A percentile compares a stretch with the other conserved stretches of the same genome.
Conservation (phyloP, 2,888 invertebrate species). For the Acronicta aceris region DNA sequence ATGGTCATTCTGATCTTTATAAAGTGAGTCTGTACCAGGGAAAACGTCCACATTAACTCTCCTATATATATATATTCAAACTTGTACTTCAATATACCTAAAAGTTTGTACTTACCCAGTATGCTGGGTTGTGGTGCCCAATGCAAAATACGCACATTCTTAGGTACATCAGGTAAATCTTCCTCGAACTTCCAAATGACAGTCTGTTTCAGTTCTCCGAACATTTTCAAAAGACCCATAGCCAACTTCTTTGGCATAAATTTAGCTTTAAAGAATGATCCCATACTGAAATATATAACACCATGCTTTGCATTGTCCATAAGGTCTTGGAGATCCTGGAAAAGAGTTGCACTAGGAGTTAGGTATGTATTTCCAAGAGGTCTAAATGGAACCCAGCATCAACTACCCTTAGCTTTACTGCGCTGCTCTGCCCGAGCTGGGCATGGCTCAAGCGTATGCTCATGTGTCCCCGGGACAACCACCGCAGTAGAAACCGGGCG, state of each 20-base stretch:
- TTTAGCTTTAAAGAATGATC: slow-evolving; percentile 69
- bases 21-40: too few species aligned
- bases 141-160: slow-evolving; percentile 73
- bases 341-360: slow-evolving; percentile 2
- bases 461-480: too few species aligned
- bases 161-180: slow-evolving; percentile 65
- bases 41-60: too few species aligned
- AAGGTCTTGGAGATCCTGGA: slow-evolving; percentile 76
- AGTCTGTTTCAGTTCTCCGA: slow-evolving; percentile 71
- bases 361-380: too few species aligned
- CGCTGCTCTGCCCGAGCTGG: too few species aligned
- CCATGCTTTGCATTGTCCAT: slow-evolving; percentile 73
- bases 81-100: too few species aligned
- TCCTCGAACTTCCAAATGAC: slow-evolving; percentile 80
- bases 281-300: slow-evolving; percentile 79
- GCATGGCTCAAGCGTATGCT: too few species aligned
- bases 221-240: slow-evolving; percentile 64
- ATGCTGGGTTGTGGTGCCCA: slow-evolving; percentile 81
- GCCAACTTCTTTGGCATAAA: slow-evolving; percentile 66
- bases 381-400: too few species aligned
- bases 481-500: too few species aligned
- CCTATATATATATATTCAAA: too few species aligned
- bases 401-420: too few species aligned
- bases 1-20: too few species aligned
- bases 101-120: slow-evolving; percentile 70